These are phyloP conservation scores for Coracias cyanogaster DNA, from an alignment of 2,797 vertebrate species.

Conservation along the genomic window DNA sequence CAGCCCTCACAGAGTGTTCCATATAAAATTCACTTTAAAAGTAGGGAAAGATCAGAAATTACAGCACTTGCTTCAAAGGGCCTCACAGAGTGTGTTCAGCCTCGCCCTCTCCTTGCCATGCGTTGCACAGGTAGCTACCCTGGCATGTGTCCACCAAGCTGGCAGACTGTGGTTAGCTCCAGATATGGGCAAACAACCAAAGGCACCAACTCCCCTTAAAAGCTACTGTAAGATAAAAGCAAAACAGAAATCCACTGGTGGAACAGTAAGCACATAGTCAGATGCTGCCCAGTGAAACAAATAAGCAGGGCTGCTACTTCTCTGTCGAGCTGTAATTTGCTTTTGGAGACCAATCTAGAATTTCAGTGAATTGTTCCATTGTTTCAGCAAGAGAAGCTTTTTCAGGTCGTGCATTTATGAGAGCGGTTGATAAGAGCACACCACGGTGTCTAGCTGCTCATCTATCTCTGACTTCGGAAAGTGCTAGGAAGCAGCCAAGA, in stretches of 20 bases:
- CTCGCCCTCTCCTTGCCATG: not conserved
- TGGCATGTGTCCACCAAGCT: not conserved
- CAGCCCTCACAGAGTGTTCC: not conserved
- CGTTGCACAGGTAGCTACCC: not conserved
- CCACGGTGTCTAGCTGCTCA: not conserved
- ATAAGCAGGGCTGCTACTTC: not conserved
- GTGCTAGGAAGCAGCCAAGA: constrained; percentile 16
- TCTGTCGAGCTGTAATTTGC: not conserved
- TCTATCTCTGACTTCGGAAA: not conserved
- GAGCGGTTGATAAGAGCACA: not conserved
- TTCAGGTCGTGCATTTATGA: not conserved
- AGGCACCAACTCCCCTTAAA: not conserved
- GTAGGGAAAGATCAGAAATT: not conserved
- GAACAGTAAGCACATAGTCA: not conserved
- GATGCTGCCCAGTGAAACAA: not conserved
- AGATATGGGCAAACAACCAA: not conserved
- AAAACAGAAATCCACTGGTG: not conserved
- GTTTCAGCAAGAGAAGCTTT: not conserved
- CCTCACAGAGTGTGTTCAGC: not conserved
- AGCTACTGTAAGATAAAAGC: not conserved
- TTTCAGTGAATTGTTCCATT: not conserved
- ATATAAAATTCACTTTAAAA: not conserved
- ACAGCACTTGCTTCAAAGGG: not conserved
- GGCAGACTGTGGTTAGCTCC: not conserved
- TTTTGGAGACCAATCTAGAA: not conserved